Evolutionary conservation across 2,113 vertebrate species (phyloP).

Genomic region (Neogobius melanostomus): DNA sequence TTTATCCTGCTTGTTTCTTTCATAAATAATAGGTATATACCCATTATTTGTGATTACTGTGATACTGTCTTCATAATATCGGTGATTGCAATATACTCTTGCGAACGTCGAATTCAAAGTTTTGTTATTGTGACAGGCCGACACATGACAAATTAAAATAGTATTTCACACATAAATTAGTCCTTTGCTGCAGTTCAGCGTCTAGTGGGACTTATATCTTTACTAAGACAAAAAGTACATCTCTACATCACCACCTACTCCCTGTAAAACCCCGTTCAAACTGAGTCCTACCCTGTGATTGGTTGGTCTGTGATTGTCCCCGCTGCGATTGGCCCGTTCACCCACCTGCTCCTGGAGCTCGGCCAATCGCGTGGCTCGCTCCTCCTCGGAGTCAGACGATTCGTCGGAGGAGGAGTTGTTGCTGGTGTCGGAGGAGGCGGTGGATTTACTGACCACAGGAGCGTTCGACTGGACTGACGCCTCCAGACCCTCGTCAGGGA

Average conservation of each 20-base stretch:
- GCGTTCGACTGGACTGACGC: slow-evolving; percentile 77
- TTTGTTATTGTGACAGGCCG: too few relatives aligned
- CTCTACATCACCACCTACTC: not conserved
- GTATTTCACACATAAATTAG: too few relatives aligned
- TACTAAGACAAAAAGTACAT: not conserved
- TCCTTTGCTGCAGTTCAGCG: too few relatives aligned
- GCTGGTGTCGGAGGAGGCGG: slow-evolving; percentile 88
- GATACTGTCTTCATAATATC: too few relatives aligned
- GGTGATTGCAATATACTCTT: too few relatives aligned
- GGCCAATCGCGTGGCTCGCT: slow-evolving; percentile 87
- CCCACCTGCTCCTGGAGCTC: slow-evolving; percentile 96
- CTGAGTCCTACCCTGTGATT: slow-evolving; percentile 71
- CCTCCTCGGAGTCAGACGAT: slow-evolving; percentile 93
- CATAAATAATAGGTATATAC: too few relatives aligned
- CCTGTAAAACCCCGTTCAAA: slow-evolving; percentile 4
- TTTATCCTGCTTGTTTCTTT: too few relatives aligned
- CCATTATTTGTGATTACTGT: too few relatives aligned
- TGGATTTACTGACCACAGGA: slow-evolving; percentile 87
- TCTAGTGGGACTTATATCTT: too few relatives aligned
- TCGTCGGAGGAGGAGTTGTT: slow-evolving; percentile 89
- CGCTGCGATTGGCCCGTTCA: slow-evolving; percentile 68
- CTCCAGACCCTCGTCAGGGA: slow-evolving; percentile 93
- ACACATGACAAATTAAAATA: too few relatives aligned
- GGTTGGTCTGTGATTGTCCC: slow-evolving; percentile 46
- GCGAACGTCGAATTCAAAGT: too few relatives aligned